A percentile compares a stretch with the other conserved stretches of the same genome.
Evolutionary conservation across 1,140 invertebrate species (phyloP).

Genomic region (Euwallacea similis): DNA sequence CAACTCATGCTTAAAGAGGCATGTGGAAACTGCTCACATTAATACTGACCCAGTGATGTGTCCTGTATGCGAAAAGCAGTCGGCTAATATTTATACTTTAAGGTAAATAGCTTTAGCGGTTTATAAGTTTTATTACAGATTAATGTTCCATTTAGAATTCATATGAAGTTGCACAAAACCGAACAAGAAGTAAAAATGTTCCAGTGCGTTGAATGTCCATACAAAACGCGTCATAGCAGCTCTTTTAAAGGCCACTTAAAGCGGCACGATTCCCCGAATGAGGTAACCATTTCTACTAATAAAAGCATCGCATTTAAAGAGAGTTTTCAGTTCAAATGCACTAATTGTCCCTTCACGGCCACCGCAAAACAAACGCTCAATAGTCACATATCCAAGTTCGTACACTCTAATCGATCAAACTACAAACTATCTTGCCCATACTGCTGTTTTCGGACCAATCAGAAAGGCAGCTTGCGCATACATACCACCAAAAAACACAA

Average conservation of each 20-base stretch:
- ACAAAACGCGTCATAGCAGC: constrained; percentile 18
- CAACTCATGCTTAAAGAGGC: constrained; percentile 23
- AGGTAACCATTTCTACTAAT: not conserved
- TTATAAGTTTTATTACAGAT: too few species aligned
- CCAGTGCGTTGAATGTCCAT: constrained; percentile 17
- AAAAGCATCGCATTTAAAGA: too few species aligned
- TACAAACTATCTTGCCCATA: too few species aligned
- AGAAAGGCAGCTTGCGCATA: too few species aligned
- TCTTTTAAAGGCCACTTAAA: constrained; percentile 15
- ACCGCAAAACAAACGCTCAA: too few species aligned
- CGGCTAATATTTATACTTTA: constrained; percentile 25
- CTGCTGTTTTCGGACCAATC: too few species aligned
- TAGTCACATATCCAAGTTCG: too few species aligned
- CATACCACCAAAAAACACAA: too few species aligned
- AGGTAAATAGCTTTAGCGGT: not conserved
- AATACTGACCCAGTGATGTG: constrained; percentile 21
- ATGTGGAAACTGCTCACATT: constrained; percentile 19
- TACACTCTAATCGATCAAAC: too few species aligned
- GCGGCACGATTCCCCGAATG: constrained; percentile 4
- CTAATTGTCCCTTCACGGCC: too few species aligned
- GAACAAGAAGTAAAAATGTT: constrained; percentile 24
- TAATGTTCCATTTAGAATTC: constrained; percentile 1
- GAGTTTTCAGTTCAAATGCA: too few species aligned
- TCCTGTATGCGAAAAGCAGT: constrained; percentile 21
- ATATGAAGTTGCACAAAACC: constrained; percentile 20